phyloP scores from a whole-genome alignment of 2,113 vertebrate species.

The Gymnorhina tibicen region DNA sequence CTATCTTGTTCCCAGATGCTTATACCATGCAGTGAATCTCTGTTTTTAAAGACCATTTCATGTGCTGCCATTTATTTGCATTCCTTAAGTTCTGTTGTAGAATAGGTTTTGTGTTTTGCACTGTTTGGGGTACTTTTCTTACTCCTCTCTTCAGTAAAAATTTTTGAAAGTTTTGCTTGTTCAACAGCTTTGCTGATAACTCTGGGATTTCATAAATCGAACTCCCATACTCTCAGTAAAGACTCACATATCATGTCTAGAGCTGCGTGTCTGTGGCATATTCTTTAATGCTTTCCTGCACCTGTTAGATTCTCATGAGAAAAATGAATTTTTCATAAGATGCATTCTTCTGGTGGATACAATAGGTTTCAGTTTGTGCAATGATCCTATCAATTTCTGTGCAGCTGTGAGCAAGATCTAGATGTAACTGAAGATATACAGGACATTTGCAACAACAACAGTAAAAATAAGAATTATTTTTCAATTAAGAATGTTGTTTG shows the following conservation, averaged over 20 bases:
- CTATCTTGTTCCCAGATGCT: background rate
- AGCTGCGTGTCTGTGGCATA: background rate
- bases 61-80: background rate
- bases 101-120: background rate
- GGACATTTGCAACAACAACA: background rate
- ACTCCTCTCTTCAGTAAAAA: background rate
- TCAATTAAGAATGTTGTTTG: background rate
- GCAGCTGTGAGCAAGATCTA: slow-evolving; percentile 34
- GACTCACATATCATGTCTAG: slow-evolving; percentile 11
- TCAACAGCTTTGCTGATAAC: background rate
- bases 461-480: slow-evolving; percentile 14
- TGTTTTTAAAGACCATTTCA: background rate
- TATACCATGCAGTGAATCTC: background rate
- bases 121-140: background rate
- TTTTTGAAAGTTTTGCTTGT: background rate
- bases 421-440: slow-evolving; percentile 12
- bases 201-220: background rate
- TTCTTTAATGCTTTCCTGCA: slow-evolving; percentile 37
- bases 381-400: slow-evolving; percentile 37
- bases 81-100: background rate
- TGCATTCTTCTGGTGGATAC: slow-evolving; percentile 44
- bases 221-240: background rate
- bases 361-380: slow-evolving; percentile 48
- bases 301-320: slow-evolving; percentile 49
- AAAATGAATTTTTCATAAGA: slow-evolving; percentile 50